Evolutionary conservation across 2,113 vertebrate species (phyloP).

Genomic region (Amphiprion percula): DNA sequence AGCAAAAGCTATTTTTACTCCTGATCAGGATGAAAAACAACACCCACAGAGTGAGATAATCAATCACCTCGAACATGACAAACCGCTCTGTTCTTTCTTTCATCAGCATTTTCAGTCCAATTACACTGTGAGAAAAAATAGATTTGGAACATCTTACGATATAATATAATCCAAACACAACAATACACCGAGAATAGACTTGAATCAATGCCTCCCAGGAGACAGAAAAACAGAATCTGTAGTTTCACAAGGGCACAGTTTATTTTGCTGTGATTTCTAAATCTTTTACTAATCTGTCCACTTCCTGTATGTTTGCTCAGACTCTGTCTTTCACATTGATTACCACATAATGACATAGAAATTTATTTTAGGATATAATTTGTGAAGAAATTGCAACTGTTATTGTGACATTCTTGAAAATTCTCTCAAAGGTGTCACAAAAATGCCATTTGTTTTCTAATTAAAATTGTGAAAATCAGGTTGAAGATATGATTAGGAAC

Average conservation of each 20-base stretch:
- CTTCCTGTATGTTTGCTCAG: no score
- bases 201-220: not conserved
- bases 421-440: not conserved
- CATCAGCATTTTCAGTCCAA: not conserved
- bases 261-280: not conserved
- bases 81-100: not conserved
- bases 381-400: not conserved
- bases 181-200: not conserved
- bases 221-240: not conserved
- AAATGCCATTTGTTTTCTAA: no score
- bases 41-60: not conserved
- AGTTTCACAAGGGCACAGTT: not conserved
- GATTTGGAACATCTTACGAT: not conserved
- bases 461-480: not conserved
- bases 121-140: constrained; percentile 7
- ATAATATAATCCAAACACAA: constrained; percentile 7
- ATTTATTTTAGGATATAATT: not conserved
- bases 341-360: not conserved
- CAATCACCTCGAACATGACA: not conserved
- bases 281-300: no score
- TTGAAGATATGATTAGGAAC: not conserved
- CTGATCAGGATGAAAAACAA: constrained; percentile 13
- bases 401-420: not conserved
- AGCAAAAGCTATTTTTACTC: constrained; percentile 1
- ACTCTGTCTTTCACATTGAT: not conserved